Evolutionary conservation across 2,888 invertebrate genomes (phyloP), one percentile per base, ranked within the genome.

Genomic region (Helicoverpa assulta): DNA sequence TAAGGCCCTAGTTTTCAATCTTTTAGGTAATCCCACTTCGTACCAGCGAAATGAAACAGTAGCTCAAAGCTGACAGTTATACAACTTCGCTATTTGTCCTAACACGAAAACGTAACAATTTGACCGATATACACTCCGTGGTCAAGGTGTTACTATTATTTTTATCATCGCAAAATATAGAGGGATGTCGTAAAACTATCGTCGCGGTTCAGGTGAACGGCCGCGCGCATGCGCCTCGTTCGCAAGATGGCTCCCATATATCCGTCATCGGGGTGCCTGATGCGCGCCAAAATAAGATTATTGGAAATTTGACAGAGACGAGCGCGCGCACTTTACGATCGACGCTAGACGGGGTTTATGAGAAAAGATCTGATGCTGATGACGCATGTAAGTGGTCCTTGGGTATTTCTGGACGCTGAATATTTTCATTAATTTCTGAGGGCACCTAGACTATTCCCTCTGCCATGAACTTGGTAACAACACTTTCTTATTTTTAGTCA

Each of bases 251-350:
- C 94, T 86, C 80, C 91, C 92, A 93, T 95, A 94, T 93, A 92
- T 95, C 95, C 88, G 87, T 95, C 95, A 92, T 91, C 95, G 91
- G 83, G 67, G 87, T 88, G 90, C 92, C 93, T 95, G 94, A 95
- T 94, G 94, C 94, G 93, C 95, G 95, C 95, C 95, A 95, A 95
- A 95, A 95, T 95, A 95, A 95, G 94, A 93, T 94, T 93, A 93
- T 93, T 91, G 94, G 94, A 94, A 93, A 94, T 93, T 94, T 94
- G 94, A 95, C 94, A 93, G 92, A 92, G 89, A 90, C 88, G 92
- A 91, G 90, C 86, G 87, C 85, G 86, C 86, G 85, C 88, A 87
- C 89, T 93, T 93, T 94, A 94, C 94, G 94, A 93, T 90, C 90
- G 82, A 83, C 83, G 84, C 89, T 91, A 91, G 91, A 90, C 90